Conservation (phyloP, 2,113 vertebrate species). For the Misgurnus mizolepis region DNA sequence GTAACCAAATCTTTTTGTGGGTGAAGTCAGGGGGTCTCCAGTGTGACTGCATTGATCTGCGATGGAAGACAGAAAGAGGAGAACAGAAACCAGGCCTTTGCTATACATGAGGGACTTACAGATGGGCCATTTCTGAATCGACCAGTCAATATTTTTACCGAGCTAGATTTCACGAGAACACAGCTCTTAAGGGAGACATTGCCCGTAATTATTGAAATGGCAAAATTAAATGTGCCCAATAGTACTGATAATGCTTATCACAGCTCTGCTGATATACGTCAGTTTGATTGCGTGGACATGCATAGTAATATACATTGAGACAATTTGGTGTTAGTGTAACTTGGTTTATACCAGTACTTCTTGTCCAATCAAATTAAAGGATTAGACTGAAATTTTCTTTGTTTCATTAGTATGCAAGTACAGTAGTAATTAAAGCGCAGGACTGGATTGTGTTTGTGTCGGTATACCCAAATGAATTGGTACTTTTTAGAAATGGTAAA, state of each 20-base stretch:
- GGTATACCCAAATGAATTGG: neutral
- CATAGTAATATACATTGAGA: no score
- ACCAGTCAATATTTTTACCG: slow-evolving; percentile 6
- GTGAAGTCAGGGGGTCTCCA: slow-evolving; percentile 72
- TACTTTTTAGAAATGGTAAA: neutral
- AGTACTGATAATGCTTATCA: neutral
- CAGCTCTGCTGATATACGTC: no score
- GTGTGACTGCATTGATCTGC: slow-evolving; percentile 72
- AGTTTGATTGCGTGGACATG: no score
- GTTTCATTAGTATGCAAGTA: no score
- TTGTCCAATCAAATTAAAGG: no score
- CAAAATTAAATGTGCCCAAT: neutral
- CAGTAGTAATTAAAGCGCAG: no score
- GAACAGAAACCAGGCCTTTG: slow-evolving; percentile 62
- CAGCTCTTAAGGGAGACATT: neutral
- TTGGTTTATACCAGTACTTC: no score
- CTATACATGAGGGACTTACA: slow-evolving; percentile 45
- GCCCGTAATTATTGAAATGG: slow-evolving; percentile 21
- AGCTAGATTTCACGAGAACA: slow-evolving; percentile 9
- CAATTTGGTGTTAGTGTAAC: no score
- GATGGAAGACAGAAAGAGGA: slow-evolving; percentile 59
- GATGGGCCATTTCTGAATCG: slow-evolving; percentile 29
- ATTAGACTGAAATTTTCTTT: no score
- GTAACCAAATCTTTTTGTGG: slow-evolving; percentile 73
- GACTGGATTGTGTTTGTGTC: neutral